These are phyloP conservation scores for Caiman crocodilus DNA, from an alignment of 2,797 vertebrate species.

Conservation along the genomic window DNA sequence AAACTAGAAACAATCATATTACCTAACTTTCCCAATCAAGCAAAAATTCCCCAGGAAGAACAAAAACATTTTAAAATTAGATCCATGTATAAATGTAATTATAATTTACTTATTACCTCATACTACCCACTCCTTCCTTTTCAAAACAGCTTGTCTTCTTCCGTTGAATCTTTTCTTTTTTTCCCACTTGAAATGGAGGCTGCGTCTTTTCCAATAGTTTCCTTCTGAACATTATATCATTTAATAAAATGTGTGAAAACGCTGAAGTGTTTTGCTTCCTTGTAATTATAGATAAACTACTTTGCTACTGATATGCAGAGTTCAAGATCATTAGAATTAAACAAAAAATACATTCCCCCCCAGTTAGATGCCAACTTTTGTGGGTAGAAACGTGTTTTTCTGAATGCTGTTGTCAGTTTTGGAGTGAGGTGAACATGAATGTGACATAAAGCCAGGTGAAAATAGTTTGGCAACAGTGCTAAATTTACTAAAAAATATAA, in stretches of 20 bases:
- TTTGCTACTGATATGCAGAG: not conserved
- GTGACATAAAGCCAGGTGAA: too few species aligned
- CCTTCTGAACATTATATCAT: not conserved
- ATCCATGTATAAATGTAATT: not conserved
- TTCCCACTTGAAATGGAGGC: not conserved
- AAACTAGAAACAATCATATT: not conserved
- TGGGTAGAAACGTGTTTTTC: too few species aligned
- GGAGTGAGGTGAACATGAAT: too few species aligned
- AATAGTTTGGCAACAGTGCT: too few species aligned
- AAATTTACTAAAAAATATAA: too few species aligned
- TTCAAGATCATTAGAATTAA: not conserved
- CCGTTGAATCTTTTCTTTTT: not conserved
- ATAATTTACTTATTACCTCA: not conserved
- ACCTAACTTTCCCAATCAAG: not conserved
- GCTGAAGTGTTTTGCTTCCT: rapidly evolving
- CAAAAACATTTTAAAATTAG: rapidly evolving
- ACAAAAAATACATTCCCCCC: not conserved
- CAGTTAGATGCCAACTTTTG: not conserved
- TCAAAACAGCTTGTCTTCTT: not conserved
- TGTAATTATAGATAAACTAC: not conserved
- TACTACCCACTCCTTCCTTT: not conserved
- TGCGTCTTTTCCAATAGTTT: rapidly evolving
- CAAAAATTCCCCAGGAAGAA: not conserved
- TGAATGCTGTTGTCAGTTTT: too few species aligned
- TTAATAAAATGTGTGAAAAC: not conserved